Evolutionary conservation across 2,113 vertebrate species (phyloP).

Genomic region (Saguinus midas): DNA sequence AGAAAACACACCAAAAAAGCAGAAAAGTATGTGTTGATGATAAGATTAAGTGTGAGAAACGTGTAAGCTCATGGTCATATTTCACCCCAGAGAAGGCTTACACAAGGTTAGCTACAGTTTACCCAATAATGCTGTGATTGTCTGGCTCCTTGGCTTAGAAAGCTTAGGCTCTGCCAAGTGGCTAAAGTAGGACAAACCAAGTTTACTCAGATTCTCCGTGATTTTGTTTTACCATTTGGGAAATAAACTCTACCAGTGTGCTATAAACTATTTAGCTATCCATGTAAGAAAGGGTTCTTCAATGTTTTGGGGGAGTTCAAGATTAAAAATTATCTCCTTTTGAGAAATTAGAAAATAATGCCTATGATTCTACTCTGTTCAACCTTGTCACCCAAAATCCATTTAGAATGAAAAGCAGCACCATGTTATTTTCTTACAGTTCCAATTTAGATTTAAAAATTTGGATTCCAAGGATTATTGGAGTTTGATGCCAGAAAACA

Average conservation of each 20-base stretch:
- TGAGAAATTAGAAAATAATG: conserved; percentile 10
- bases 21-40: not conserved
- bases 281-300: not conserved
- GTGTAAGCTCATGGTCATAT: not conserved
- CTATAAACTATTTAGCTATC: not conserved
- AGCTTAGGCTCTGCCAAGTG: not conserved
- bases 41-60: conserved; percentile 30
- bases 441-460: conserved; percentile 12
- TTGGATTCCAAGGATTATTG: not conserved
- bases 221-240: conserved; percentile 49
- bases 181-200: conserved; percentile 35
- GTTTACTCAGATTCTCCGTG: conserved; percentile 14
- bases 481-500: too few relatives aligned
- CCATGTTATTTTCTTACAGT: not conserved
- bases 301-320: not conserved
- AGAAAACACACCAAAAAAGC: not conserved
- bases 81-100: not conserved
- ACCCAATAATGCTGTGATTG: conserved; percentile 63
- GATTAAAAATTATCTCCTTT: not conserved
- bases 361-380: not conserved
- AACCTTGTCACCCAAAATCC: not conserved
- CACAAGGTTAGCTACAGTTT: not conserved
- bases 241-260: not conserved
- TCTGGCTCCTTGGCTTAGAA: conserved; percentile 53
- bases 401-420: not conserved